These are phyloP conservation scores for Sylvia borin DNA, from an alignment of 2,797 vertebrate species.

Conservation along the genomic window DNA sequence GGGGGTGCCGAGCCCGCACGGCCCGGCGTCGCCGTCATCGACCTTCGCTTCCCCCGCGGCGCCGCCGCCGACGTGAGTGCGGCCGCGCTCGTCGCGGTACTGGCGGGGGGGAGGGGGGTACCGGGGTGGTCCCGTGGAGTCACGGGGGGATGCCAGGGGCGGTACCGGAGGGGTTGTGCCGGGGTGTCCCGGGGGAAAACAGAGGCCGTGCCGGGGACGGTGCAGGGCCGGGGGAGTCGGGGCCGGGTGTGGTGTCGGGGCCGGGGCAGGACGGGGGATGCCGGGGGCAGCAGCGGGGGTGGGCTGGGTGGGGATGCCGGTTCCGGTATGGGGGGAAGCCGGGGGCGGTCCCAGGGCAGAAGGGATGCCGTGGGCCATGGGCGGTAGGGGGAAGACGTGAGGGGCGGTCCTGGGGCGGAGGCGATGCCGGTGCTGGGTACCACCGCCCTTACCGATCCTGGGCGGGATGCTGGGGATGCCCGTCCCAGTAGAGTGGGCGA, in stretches of 20 bases:
- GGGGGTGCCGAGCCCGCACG: conserved; percentile 75
- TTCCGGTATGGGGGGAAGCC: background rate
- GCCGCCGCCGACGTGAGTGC: conserved; percentile 82
- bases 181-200: too few species aligned
- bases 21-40: conserved; percentile 87
- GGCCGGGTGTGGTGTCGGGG: background rate
- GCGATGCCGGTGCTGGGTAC: background rate
- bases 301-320: background rate
- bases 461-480: background rate
- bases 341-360: background rate
- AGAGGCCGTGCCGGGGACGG: background rate
- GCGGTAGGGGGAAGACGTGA: background rate
- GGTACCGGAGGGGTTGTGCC: background rate
- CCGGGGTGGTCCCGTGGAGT: background rate
- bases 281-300: background rate
- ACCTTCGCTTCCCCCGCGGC: conserved; percentile 81
- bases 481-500: background rate
- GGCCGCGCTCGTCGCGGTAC: background rate
- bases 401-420: background rate
- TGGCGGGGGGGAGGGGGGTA: background rate
- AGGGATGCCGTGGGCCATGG: too few species aligned
- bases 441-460: background rate
- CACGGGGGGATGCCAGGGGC: background rate
- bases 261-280: background rate
- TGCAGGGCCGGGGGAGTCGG: background rate